A percentile compares a stretch with the other conserved stretches of the same genome.
These are phyloP conservation scores for Griposia aprilina DNA, from an alignment of 2,888 invertebrate species.

Conservation along the genomic window DNA sequence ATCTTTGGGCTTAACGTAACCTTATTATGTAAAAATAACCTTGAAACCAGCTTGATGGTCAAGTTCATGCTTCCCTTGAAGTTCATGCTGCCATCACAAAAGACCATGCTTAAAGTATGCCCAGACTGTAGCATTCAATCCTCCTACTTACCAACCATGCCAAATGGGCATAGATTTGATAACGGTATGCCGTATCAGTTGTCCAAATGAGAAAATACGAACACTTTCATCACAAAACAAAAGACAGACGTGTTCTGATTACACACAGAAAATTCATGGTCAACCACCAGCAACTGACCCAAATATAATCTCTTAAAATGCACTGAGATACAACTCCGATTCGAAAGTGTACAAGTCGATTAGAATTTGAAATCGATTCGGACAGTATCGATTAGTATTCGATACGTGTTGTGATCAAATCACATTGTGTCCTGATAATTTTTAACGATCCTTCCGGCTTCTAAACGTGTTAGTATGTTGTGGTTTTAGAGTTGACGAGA, in stretches of 20 bases:
- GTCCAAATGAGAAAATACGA: not conserved
- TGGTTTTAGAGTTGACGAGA: slow-evolving; percentile 46
- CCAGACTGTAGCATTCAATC: too few relatives aligned
- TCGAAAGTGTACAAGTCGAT: slow-evolving; percentile 55
- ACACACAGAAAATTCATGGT: slow-evolving; percentile 15
- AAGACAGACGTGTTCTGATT: not conserved
- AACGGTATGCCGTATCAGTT: too few relatives aligned
- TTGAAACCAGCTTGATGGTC: too few relatives aligned
- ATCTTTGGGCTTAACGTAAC: too few relatives aligned
- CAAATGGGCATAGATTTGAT: too few relatives aligned
- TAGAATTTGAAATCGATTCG: slow-evolving; percentile 53
- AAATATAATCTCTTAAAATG: slow-evolving; percentile 15
- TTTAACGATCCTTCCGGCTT: slow-evolving; percentile 65
- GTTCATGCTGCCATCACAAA: too few relatives aligned
- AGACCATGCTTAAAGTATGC: too few relatives aligned
- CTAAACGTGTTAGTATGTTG: slow-evolving; percentile 58
- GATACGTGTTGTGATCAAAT: slow-evolving; percentile 50
- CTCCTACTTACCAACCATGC: too few relatives aligned
- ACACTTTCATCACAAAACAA: slow-evolving; percentile 27
- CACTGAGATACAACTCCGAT: slow-evolving; percentile 31
- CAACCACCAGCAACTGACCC: not conserved
- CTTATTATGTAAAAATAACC: too few relatives aligned
- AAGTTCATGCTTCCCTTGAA: too few relatives aligned
- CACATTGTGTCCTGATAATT: slow-evolving; percentile 62
- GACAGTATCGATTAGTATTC: slow-evolving; percentile 60